phyloP scores from a whole-genome alignment of 23 tunicate species.

The Diplosoma virens region DNA sequence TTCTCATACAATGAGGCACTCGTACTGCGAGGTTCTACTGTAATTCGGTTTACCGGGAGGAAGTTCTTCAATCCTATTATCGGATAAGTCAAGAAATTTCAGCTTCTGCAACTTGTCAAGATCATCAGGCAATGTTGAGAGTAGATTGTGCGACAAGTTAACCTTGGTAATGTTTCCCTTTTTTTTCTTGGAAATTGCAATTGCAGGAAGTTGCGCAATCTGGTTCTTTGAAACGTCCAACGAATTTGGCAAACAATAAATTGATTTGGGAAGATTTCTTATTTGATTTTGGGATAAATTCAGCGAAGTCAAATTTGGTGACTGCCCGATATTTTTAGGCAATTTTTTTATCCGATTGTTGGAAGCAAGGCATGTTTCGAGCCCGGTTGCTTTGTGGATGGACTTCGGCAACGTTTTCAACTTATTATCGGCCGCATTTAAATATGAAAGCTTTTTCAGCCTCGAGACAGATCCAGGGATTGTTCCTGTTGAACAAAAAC shows the following conservation, averaged over 20 bases:
- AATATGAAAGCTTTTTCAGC: conserved; percentile 57
- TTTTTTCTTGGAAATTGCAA: conserved; percentile 74
- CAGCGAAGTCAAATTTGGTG: conserved; percentile 62
- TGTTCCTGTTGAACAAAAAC: conserved; percentile 42
- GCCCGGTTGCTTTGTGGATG: conserved; percentile 84
- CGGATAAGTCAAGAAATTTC: conserved; percentile 51
- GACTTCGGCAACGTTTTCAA: conserved; percentile 82
- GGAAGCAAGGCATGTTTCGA: conserved; percentile 72
- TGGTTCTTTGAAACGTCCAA: conserved; percentile 84
- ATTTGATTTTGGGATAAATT: conserved; percentile 86
- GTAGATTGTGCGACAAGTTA: conserved; percentile 62
- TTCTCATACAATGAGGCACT: too few species aligned
- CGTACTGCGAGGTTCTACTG: too few species aligned
- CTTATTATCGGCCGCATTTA: conserved; percentile 74
- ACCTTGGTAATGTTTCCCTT: conserved; percentile 75
- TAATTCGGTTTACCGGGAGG: too few species aligned
- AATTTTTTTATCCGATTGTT: conserved; percentile 84
- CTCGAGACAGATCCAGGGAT: conserved; percentile 68
- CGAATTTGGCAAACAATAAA: conserved; percentile 72
- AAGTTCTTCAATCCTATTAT: conserved; percentile 42
- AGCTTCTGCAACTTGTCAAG: conserved; percentile 63
- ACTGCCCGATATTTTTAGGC: conserved; percentile 88
- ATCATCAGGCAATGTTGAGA: conserved; percentile 67
- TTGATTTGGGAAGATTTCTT: conserved; percentile 83
- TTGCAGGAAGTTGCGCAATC: conserved; percentile 66